Evolutionary conservation across 2,888 invertebrate species (phyloP), one percentile per base, ranked within the genome.

Genomic region (Stenotaenia linearis): DNA sequence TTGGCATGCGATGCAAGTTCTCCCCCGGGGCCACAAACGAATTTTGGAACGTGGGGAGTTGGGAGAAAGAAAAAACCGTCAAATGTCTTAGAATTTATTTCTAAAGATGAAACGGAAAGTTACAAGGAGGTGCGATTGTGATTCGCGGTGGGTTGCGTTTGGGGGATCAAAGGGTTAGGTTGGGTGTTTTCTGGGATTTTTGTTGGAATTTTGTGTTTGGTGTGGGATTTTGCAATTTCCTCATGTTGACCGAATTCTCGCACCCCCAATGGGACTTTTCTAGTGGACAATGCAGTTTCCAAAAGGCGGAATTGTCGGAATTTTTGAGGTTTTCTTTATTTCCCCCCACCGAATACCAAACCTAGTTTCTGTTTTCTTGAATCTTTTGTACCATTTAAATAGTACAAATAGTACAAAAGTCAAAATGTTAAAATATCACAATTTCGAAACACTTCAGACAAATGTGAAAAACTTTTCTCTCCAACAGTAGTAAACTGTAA

Each of bases 1-100:
- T 61, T 61, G 61, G 61, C 61, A 61, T 61, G 61, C 61, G 61
- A 61, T 61, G 61, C 61, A 61, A 61, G 61, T 61, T 5, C 15
- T 23, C 25, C 23, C 28, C 61, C 25, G 28, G 6, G 61, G 61
- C 23, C n/a, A 45, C 18, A 25, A 61, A 61, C 28, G 61, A 61
- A 25, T 61, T 61, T 61, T 23, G 5, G 25, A 15, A 25, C 25
- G 10, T 61, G 18, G 56, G 23, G 21, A 56, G 6, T 45, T 45
- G 21, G 12, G 56, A 23, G 56, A 23, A 23, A 21, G 61, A 61
- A 61, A 56, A 61, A 61, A 61, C 25, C 25, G 7, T 21, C 7
- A 25, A 61, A 61, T 25, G 12, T 45, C 45, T 45, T 25, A 61
- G 21, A 25, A 25, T 25, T 61, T 61, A 23, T 61, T 23, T 61